Conservation (phyloP, 37 sponge, comb jelly and placozoan species). For the Dysidea cf. avara region DNA sequence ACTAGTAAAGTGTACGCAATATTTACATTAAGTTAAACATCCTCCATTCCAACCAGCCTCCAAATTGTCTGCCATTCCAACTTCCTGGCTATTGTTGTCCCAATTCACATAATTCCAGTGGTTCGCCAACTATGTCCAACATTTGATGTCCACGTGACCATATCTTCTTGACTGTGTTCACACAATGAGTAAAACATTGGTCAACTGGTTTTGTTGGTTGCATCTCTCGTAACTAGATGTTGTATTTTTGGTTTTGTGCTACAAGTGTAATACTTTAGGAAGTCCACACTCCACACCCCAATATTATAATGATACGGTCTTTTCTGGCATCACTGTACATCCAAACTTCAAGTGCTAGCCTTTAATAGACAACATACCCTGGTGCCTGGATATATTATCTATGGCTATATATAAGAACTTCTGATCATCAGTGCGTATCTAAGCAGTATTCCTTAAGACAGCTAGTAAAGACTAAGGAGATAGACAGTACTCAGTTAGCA, state of each 20-base stretch:
- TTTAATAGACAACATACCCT: too few relatives aligned
- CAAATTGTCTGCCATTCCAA: conserved; percentile 89
- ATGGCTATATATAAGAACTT: too few relatives aligned
- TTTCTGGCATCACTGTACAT: conserved; percentile 45
- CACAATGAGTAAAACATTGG: conserved; percentile 55
- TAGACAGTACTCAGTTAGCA: too few relatives aligned
- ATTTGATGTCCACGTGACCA: conserved; percentile 13
- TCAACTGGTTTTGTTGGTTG: conserved; percentile 34
- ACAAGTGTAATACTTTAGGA: conserved; percentile 79
- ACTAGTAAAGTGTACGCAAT: conserved; percentile 64
- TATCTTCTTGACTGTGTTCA: conserved; percentile 17
- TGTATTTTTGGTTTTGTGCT: conserved; percentile 10
- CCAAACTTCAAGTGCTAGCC: conserved; percentile 57
- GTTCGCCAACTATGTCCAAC: conserved; percentile 64
- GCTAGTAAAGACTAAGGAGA: too few relatives aligned
- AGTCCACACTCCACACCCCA: conserved; percentile 68
- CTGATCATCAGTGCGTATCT: too few relatives aligned
- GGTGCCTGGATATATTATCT: too few relatives aligned
- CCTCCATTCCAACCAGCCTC: conserved; percentile 82
- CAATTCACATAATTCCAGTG: conserved; percentile 41
- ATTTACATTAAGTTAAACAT: conserved; percentile 60
- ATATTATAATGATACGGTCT: conserved; percentile 71
- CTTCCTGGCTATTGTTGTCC: conserved; percentile 62
- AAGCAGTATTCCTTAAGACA: too few relatives aligned
- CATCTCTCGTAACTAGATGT: conserved; percentile 48